These are phyloP conservation scores for Caenorhabditis zanzibari DNA, from an alignment of 2,888 invertebrate genomes.

Conservation along the genomic window DNA sequence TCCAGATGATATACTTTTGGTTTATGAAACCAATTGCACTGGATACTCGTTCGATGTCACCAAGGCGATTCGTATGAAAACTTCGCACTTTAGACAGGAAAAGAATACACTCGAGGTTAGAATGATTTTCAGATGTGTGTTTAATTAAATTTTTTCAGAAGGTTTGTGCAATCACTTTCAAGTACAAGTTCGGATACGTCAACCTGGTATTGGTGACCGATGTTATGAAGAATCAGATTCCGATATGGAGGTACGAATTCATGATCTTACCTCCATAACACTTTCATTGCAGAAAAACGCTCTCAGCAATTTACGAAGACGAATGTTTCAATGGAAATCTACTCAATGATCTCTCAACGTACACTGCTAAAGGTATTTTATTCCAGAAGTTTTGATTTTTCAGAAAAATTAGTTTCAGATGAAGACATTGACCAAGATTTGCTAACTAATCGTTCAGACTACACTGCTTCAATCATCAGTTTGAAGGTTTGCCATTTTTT, in stretches of 20 bases:
- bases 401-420: constrained; percentile 17
- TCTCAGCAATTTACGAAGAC: constrained; percentile 44
- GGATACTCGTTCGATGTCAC: constrained; percentile 55
- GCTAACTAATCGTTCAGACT: constrained; percentile 7
- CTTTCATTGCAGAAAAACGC: constrained; percentile 36
- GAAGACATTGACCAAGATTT: constrained; percentile 19
- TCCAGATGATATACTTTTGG: constrained; percentile 38
- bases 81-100: constrained; percentile 11
- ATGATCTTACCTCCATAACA: not conserved
- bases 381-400: too few species aligned
- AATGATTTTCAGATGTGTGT: too few species aligned
- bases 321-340: constrained; percentile 43
- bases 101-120: not conserved
- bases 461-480: constrained; percentile 13
- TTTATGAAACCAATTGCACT: constrained; percentile 65
- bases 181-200: constrained; percentile 56
- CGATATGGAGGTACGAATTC: constrained; percentile 41
- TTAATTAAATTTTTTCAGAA: constrained; percentile 29
- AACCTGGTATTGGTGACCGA: constrained; percentile 34
- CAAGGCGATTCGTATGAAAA: constrained; percentile 40
- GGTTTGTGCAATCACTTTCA: constrained; percentile 48
- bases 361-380: constrained; percentile 51
- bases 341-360: constrained; percentile 33
- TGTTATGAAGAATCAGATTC: constrained; percentile 42
- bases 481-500: constrained; percentile 12